Conservation (phyloP, 2,888 invertebrate genomes). For the Cylloceria caligata region DNA sequence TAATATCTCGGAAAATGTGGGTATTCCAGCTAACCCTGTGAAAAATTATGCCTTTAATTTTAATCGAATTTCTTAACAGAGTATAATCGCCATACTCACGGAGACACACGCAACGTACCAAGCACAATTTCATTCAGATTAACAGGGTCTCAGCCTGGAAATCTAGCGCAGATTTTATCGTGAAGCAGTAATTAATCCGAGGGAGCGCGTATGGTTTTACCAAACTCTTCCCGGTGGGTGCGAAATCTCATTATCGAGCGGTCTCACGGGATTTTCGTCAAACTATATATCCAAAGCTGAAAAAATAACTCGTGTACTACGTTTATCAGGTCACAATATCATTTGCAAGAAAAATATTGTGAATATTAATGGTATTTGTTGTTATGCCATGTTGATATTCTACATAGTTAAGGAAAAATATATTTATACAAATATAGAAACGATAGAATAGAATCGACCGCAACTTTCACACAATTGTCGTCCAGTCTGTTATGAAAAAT, state of each 20-base stretch:
- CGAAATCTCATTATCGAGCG: constrained; percentile 15
- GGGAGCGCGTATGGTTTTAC: neutral
- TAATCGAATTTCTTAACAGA: constrained; percentile 1
- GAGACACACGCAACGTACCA: constrained; percentile 19
- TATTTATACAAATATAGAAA: no score
- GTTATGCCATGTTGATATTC: no score
- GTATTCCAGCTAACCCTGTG: neutral
- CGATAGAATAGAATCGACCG: neutral
- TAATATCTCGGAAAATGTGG: neutral
- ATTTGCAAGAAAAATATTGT: neutral
- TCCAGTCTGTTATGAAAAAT: neutral
- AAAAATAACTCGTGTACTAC: neutral
- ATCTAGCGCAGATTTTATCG: constrained; percentile 10
- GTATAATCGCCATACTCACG: neutral
- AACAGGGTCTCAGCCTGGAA: neutral
- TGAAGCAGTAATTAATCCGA: constrained; percentile 26
- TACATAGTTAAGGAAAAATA: no score
- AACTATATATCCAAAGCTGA: neutral
- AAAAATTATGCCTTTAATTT: constrained; percentile 8
- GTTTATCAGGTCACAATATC: neutral
- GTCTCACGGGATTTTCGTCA: neutral
- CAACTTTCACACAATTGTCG: neutral
- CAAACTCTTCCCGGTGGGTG: constrained; percentile 20
- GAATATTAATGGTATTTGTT: neutral
- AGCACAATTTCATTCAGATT: constrained; percentile 20